These are phyloP conservation scores for Drosophila trapezifrons DNA, from an alignment of 1,140 invertebrate genomes.

Conservation along the genomic window DNA sequence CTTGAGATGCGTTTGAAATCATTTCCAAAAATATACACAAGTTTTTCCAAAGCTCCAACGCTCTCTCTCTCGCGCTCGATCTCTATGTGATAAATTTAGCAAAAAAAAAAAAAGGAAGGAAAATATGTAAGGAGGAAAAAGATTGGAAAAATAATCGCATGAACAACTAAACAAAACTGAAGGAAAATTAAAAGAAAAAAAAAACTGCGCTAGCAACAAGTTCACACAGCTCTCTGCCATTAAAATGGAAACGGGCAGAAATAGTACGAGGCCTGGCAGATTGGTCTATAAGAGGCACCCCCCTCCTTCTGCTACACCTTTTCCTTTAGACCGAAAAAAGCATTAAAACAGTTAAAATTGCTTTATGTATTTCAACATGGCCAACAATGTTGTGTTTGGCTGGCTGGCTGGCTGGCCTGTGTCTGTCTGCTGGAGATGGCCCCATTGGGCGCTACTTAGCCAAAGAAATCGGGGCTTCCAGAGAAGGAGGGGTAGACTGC, in stretches of 20 bases:
- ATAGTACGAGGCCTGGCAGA: constrained; percentile 19
- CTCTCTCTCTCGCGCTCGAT: background rate
- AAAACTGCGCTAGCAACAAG: constrained; percentile 37
- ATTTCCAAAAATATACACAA: constrained; percentile 77
- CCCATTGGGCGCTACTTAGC: constrained; percentile 67
- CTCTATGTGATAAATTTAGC: constrained; percentile 70
- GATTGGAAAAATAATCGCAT: constrained; percentile 70
- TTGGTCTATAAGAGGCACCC: constrained; percentile 10
- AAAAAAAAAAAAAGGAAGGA: constrained; percentile 48
- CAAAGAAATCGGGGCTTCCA: constrained; percentile 15
- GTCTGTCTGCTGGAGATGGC: constrained; percentile 36
- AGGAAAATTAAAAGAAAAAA: constrained; percentile 17
- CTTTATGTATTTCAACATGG: constrained; percentile 80
- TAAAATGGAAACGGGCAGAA: constrained; percentile 45
- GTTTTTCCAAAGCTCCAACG: constrained; percentile 26
- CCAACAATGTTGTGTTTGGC: constrained; percentile 40
- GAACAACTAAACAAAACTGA: constrained; percentile 55
- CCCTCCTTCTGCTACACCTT: background rate
- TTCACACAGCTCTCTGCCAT: constrained; percentile 71
- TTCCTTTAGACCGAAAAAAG: constrained; percentile 31
- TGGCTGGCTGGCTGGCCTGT: background rate
- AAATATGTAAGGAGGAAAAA: constrained; percentile 11
- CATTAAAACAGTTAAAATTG: constrained; percentile 80
- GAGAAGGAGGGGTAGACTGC: background rate
- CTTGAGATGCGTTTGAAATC: constrained; percentile 81